Conservation (phyloP, 2,113 vertebrate species). For the Lepus timidus region DNA sequence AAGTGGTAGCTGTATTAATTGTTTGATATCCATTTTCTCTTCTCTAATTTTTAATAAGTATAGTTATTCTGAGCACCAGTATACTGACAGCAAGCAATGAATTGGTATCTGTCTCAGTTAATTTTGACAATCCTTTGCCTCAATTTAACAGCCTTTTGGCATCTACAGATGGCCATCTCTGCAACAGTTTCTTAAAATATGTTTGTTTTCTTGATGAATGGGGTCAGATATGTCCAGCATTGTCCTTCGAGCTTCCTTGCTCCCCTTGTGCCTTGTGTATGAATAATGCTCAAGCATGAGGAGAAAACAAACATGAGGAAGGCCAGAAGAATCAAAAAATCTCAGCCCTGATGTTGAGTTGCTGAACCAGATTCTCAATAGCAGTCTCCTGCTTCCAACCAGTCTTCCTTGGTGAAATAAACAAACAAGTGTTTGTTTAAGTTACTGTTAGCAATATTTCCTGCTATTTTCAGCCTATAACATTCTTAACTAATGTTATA, state of each 20-base stretch:
- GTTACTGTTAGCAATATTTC: neutral
- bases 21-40: neutral
- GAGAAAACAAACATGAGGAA: neutral
- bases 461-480: neutral
- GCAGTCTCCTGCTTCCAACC: neutral
- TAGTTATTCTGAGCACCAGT: neutral
- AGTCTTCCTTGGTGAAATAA: constrained; percentile 18
- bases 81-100: neutral
- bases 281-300: neutral
- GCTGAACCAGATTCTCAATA: neutral
- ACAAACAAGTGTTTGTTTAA: neutral
- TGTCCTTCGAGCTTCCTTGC: neutral
- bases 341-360: neutral
- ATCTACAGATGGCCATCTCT: neutral
- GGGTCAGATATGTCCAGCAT: neutral
- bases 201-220: neutral
- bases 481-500: neutral
- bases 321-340: neutral
- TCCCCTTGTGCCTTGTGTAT: neutral
- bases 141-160: neutral
- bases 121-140: neutral
- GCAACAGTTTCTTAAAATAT: neutral
- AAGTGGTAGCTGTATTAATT: neutral
- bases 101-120: constrained; percentile 4
- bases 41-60: neutral